Percentiles rank a stretch among this genome's conserved stretches.
These are phyloP conservation scores for Uromys caudimaculatus DNA, from an alignment of 2,797 vertebrate species.

Conservation along the genomic window DNA sequence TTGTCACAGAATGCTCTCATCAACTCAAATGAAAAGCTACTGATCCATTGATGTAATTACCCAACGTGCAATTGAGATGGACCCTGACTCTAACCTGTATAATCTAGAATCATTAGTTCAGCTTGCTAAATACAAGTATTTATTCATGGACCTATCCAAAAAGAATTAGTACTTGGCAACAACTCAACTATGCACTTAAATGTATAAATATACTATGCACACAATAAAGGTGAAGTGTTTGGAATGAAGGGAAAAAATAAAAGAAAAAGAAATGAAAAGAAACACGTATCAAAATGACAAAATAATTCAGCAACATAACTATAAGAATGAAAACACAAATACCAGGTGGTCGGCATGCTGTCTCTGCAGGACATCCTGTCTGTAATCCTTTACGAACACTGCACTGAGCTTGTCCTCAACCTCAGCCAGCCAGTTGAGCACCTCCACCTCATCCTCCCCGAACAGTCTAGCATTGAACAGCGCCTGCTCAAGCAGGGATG, in stretches of 20 bases:
- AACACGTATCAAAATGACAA: constrained; percentile 72
- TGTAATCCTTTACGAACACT: constrained; percentile 95
- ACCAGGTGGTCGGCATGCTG: constrained; percentile 96
- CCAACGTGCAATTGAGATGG: constrained; percentile 23
- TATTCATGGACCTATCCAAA: constrained; percentile 8
- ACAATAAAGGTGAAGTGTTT: constrained; percentile 69
- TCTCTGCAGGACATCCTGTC: constrained; percentile 93
- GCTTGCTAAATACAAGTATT: constrained; percentile 42
- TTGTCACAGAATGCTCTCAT: constrained; percentile 34
- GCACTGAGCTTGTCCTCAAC: constrained; percentile 95
- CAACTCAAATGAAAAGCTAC: constrained; percentile 1
- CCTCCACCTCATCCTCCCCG: constrained; percentile 99
- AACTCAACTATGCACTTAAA: constrained; percentile 13
- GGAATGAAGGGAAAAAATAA: constrained; percentile 64
- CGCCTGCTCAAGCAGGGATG: constrained; percentile 94
- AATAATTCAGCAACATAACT: constrained; percentile 73
- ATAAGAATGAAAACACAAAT: constrained; percentile 85
- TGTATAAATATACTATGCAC: neutral
- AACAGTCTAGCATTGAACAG: constrained; percentile 97
- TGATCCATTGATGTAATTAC: neutral
- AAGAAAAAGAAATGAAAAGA: constrained; percentile 66
- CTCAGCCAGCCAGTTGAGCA: constrained; percentile 99
- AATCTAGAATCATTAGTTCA: constrained; percentile 36
- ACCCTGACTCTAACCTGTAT: neutral
- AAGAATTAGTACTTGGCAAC: constrained; percentile 32